Conservation (phyloP, 2,113 vertebrate genomes). For the Clinocottus analis region DNA sequence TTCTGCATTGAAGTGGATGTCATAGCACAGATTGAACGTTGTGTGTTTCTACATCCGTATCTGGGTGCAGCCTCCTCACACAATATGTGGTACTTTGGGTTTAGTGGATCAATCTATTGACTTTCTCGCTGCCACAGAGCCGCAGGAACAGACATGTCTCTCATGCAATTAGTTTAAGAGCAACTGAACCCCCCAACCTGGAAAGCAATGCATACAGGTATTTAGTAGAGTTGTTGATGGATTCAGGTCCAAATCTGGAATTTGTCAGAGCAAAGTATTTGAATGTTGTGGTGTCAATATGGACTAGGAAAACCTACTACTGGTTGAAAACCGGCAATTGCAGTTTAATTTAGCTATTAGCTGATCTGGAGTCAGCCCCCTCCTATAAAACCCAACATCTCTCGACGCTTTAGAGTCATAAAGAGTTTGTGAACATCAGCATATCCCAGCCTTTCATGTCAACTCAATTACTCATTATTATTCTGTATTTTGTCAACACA, state of each 20-base stretch:
- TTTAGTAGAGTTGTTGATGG: not conserved
- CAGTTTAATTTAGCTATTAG: no score
- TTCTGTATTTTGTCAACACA: no score
- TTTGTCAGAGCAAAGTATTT: no score
- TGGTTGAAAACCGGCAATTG: no score
- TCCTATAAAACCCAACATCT: no score
- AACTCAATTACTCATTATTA: no score
- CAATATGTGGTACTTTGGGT: not conserved
- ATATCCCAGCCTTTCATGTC: no score
- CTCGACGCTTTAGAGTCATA: no score
- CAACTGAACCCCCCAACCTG: not conserved
- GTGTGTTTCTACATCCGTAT: not conserved
- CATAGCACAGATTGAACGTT: not conserved
- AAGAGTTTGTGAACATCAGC: not conserved
- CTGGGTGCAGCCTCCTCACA: not conserved
- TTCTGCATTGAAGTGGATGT: not conserved
- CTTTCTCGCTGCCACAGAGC: not conserved
- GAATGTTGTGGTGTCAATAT: no score
- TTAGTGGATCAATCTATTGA: slow-evolving; percentile 10
- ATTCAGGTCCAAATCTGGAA: not conserved
- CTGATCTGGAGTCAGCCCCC: no score
- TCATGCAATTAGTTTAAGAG: not conserved
- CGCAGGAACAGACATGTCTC: not conserved
- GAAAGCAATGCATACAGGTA: not conserved
- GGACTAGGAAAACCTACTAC: no score